These are phyloP conservation scores for Xestia sexstrigata DNA, from an alignment of 2,888 invertebrate genomes.

Conservation along the genomic window DNA sequence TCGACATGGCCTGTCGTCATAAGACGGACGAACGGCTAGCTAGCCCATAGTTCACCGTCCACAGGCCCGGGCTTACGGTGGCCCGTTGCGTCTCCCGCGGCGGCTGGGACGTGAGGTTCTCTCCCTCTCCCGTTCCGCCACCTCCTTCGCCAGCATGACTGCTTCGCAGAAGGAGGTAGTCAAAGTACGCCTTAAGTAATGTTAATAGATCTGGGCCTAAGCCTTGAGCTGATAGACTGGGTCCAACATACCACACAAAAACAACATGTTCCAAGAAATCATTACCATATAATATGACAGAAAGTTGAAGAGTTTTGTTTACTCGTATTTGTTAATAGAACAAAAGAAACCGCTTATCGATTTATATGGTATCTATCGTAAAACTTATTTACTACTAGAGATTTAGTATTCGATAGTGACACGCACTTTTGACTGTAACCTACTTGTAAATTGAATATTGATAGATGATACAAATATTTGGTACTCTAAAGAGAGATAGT, in stretches of 20 bases:
- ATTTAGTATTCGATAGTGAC: constrained; percentile 12
- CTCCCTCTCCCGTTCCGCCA: too few relatives aligned
- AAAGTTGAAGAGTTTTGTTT: constrained; percentile 39
- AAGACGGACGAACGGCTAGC: too few relatives aligned
- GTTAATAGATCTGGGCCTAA: background rate
- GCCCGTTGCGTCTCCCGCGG: too few relatives aligned
- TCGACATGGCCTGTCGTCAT: too few relatives aligned
- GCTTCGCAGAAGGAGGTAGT: too few relatives aligned
- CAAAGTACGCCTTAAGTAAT: background rate
- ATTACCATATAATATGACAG: constrained; percentile 4
- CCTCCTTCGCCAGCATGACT: too few relatives aligned
- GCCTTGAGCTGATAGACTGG: background rate
- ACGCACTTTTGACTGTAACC: background rate
- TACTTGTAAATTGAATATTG: background rate
- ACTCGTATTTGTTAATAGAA: constrained; percentile 11
- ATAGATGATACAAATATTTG: background rate
- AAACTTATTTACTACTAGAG: constrained; percentile 11
- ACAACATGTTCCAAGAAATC: constrained; percentile 17
- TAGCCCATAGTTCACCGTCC: too few relatives aligned
- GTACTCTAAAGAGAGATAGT: background rate
- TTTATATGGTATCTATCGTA: constrained; percentile 3
- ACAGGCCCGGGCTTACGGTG: too few relatives aligned
- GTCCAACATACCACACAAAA: background rate
- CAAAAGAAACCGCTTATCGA: constrained; percentile 29
- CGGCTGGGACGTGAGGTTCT: too few relatives aligned